Conservation (phyloP, 2,888 invertebrate species). For the Opisthograptis luteolata region DNA sequence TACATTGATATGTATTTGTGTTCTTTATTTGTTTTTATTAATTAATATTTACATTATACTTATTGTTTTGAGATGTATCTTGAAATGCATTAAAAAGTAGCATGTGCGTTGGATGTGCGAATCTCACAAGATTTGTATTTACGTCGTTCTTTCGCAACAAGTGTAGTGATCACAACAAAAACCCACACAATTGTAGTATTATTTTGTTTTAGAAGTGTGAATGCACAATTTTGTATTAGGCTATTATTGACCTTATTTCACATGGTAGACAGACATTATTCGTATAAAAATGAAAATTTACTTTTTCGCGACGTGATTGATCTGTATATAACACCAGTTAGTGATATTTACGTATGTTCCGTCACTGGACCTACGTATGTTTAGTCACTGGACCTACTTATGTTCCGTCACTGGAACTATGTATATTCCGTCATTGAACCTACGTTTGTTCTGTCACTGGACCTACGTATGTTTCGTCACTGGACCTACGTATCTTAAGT, state of each 20-base stretch:
- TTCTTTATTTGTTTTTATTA: conserved; percentile 23
- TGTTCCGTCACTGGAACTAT: too few species aligned
- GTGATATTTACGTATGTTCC: too few species aligned
- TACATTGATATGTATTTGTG: conserved; percentile 15
- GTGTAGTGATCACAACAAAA: conserved; percentile 26
- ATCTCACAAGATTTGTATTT: conserved; percentile 41
- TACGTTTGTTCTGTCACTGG: too few species aligned
- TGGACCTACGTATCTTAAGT: too few species aligned
- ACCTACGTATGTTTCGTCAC: too few species aligned
- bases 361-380: too few species aligned
- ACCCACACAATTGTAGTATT: conserved; percentile 22
- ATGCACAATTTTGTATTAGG: conserved; percentile 1
- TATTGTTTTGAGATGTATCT: conserved; percentile 42
- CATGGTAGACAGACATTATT: not conserved
- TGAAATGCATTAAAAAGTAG: conserved; percentile 56
- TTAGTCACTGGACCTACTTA: too few species aligned
- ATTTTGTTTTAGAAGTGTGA: conserved; percentile 15
- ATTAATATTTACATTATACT: conserved; percentile 26
- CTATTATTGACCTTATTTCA: conserved; percentile 2
- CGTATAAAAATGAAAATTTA: too few species aligned
- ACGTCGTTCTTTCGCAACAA: conserved; percentile 26
- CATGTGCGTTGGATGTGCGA: conserved; percentile 54
- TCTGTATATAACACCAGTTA: too few species aligned
- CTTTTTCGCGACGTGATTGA: too few species aligned
- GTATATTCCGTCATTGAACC: too few species aligned